Conservation (phyloP, 2,113 vertebrate genomes). For the Hydrolagus affinis region DNA sequence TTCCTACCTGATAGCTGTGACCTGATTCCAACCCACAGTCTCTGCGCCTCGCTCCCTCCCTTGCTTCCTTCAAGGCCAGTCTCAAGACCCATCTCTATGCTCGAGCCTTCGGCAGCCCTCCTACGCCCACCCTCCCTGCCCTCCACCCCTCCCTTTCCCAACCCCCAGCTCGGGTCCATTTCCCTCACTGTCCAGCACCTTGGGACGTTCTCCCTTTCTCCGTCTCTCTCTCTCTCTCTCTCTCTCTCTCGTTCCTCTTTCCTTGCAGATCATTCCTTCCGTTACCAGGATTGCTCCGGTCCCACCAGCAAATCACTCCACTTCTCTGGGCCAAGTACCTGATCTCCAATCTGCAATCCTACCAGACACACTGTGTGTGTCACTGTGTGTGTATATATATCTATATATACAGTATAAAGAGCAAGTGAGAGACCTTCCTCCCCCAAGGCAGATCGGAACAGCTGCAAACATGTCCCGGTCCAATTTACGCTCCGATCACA, state of each 20-base stretch:
- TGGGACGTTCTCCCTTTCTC: neutral
- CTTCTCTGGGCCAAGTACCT: neutral
- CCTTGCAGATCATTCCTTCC: neutral
- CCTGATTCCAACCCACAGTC: neutral
- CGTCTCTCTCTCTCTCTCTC: neutral
- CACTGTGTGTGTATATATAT: neutral
- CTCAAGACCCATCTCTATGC: neutral
- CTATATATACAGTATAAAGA: slow-evolving; percentile 11
- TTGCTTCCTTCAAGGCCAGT: neutral
- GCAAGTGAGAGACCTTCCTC: neutral
- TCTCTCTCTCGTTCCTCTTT: neutral
- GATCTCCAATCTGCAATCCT: neutral
- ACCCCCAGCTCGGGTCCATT: neutral
- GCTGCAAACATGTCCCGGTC: neutral
- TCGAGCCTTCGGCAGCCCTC: neutral
- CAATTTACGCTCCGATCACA: neutral
- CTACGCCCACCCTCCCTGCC: neutral
- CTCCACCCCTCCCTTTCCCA: neutral
- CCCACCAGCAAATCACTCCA: neutral
- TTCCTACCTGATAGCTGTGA: too few species aligned
- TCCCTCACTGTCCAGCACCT: neutral
- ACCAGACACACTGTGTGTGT: neutral
- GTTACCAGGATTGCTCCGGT: neutral
- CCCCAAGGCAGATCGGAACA: neutral
- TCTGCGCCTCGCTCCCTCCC: neutral